phyloP scores from a whole-genome alignment of 2,888 invertebrate genomes.

The Hanleya hanleyi region DNA sequence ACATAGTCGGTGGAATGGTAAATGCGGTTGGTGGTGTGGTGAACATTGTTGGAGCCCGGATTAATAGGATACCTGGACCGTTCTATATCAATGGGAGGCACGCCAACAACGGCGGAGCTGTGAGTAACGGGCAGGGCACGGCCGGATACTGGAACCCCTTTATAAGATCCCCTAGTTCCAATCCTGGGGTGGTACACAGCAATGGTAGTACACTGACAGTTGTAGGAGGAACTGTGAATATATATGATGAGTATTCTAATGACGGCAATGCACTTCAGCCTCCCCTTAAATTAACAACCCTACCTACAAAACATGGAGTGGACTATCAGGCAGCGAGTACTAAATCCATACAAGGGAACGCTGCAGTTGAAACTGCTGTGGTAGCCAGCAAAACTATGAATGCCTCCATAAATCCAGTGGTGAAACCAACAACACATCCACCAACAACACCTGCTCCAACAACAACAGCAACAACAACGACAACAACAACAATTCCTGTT shows the following conservation, averaged over 20 bases:
- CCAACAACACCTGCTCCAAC: background rate
- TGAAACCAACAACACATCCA: no score
- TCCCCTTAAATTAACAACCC: no score
- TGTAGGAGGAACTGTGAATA: background rate
- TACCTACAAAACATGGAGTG: no score
- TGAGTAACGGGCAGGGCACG: background rate
- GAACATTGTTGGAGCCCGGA: background rate
- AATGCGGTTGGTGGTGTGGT: background rate
- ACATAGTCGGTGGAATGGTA: background rate
- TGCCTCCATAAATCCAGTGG: no score
- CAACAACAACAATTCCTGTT: background rate
- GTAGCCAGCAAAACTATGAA: no score
- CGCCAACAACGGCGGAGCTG: background rate
- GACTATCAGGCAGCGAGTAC: no score
- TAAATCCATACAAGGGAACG: no score
- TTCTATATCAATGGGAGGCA: background rate
- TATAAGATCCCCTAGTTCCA: no score
- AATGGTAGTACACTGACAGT: background rate
- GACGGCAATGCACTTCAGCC: no score
- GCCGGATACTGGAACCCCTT: background rate
- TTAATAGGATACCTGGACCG: background rate
- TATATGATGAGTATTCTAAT: background rate
- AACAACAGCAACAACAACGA: background rate
- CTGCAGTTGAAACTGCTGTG: no score
- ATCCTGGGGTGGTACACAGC: background rate